Percentiles rank a stretch among this genome's conserved stretches.
phyloP scores from a whole-genome alignment of 2,113 vertebrate genomes.

The Oophaga pumilio region DNA sequence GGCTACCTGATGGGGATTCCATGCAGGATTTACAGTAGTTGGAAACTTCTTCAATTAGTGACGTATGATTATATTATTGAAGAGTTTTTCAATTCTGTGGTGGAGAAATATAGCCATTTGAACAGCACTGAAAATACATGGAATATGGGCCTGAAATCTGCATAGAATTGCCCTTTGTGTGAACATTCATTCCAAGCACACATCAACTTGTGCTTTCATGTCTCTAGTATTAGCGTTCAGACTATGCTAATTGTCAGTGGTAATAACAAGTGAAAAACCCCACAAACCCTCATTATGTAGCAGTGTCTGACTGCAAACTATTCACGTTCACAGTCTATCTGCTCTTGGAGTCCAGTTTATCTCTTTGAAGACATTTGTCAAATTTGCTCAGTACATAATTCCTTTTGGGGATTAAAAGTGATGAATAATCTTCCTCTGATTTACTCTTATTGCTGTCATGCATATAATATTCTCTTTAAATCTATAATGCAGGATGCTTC shows the following conservation, averaged over 20 bases:
- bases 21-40: too few relatives aligned
- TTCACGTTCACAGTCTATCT: neutral
- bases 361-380: conserved; percentile 14
- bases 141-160: too few relatives aligned
- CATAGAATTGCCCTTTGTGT: too few relatives aligned
- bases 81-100: too few relatives aligned
- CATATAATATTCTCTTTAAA: neutral
- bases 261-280: neutral
- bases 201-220: neutral
- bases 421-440: neutral
- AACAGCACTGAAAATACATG: too few relatives aligned
- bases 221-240: neutral
- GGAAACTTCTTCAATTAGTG: too few relatives aligned
- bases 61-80: too few relatives aligned
- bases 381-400: neutral
- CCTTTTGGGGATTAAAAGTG: neutral
- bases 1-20: too few relatives aligned
- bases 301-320: neutral
- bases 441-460: neutral
- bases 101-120: too few relatives aligned
- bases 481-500: neutral
- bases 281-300: neutral
- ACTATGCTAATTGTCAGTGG: neutral
- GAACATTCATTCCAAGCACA: neutral
- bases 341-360: neutral